Evolutionary conservation across 2,888 invertebrate species (phyloP).

Genomic region (Labia minor): DNA sequence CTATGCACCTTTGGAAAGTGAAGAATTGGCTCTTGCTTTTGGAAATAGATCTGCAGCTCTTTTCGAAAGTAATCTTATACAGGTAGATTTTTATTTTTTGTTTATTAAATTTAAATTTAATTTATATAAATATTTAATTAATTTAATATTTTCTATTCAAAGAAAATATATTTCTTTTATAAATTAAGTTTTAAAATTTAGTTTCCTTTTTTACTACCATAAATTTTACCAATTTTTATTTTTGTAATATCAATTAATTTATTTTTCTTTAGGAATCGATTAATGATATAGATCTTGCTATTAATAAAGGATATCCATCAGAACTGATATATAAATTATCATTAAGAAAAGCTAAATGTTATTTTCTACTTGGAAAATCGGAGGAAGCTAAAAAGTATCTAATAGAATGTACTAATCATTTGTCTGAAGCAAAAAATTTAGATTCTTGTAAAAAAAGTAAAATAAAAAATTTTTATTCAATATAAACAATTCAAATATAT

Average conservation of each 20-base stretch:
- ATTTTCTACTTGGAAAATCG: constrained; percentile 41
- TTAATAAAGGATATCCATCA: constrained; percentile 50
- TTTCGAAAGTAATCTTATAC: constrained; percentile 37
- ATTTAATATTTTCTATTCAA: too few species aligned
- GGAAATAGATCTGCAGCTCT: constrained; percentile 60
- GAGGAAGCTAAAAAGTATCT: constrained; percentile 33
- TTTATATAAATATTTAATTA: too few species aligned
- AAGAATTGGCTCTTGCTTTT: constrained; percentile 50
- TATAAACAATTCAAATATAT: constrained; percentile 25
- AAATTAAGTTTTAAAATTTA: too few species aligned
- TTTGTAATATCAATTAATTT: too few species aligned
- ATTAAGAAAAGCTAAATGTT: constrained; percentile 54
- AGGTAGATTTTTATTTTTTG: constrained; percentile 47
- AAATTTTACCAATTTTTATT: too few species aligned
- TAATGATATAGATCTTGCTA: constrained; percentile 49
- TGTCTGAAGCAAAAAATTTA: constrained; percentile 27
- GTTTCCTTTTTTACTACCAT: too few species aligned
- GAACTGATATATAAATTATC: constrained; percentile 53
- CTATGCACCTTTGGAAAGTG: constrained; percentile 44
- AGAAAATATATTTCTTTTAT: too few species aligned
- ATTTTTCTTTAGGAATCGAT: constrained; percentile 46
- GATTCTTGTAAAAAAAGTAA: constrained; percentile 8
- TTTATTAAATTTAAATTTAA: constrained; percentile 8
- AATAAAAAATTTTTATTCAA: constrained; percentile 29
- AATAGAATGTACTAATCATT: not conserved